phyloP scores from a whole-genome alignment of 2,888 invertebrate species.

The Alentia gelatinosa region DNA sequence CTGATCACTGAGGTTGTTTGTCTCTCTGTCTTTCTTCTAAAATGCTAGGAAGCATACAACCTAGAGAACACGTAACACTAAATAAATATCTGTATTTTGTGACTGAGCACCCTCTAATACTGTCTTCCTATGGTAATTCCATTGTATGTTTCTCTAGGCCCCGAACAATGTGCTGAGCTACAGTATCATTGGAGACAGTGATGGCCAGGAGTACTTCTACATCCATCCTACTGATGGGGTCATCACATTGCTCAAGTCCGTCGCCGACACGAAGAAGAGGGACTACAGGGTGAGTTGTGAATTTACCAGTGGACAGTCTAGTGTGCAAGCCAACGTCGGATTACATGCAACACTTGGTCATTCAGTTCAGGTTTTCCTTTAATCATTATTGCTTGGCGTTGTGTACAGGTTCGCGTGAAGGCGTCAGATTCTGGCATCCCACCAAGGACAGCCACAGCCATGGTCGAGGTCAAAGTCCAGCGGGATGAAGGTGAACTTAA shows the following conservation, averaged over 20 bases:
- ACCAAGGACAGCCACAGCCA: conserved; percentile 63
- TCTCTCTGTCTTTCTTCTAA: no score
- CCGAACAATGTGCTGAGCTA: conserved; percentile 71
- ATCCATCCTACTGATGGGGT: conserved; percentile 70
- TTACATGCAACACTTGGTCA: no score
- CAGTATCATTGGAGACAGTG: conserved; percentile 65
- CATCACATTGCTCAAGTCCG: conserved; percentile 64
- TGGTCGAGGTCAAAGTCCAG: conserved; percentile 71
- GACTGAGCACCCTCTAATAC: no score
- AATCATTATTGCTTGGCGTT: no score
- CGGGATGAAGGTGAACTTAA: conserved; percentile 65
- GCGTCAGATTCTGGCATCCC: conserved; percentile 74
- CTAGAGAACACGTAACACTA: no score
- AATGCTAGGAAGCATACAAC: no score
- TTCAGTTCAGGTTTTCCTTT: no score
- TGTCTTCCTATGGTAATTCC: no score
- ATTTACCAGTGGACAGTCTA: not conserved
- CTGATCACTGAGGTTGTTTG: no score
- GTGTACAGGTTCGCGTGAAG: conserved; percentile 68
- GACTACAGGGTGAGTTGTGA: conserved; percentile 62
- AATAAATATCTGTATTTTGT: no score
- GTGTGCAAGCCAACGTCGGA: not conserved
- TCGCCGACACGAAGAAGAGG: conserved; percentile 57
- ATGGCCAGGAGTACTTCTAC: conserved; percentile 69
- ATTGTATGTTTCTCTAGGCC: conserved; percentile 64